Percentiles rank a stretch among this genome's conserved stretches.
phyloP scores from a whole-genome alignment of 2,888 invertebrate genomes.

The Carcina quercana region DNA sequence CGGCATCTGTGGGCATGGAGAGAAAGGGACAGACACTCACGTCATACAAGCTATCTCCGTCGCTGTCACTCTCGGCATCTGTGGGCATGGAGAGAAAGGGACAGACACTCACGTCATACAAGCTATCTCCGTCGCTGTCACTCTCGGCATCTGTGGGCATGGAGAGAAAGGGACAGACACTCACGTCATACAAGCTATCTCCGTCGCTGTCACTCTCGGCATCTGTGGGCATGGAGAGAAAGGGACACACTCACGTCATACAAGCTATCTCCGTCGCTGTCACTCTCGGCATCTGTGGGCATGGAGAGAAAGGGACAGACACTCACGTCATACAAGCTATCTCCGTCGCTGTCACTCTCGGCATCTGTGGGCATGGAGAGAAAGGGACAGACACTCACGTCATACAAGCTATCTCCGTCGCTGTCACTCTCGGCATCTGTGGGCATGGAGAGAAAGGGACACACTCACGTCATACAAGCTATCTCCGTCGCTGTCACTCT shows the following conservation, averaged over 20 bases:
- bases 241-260: conserved; percentile 2
- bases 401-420: conserved; percentile 2
- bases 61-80: not conserved
- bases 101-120: conserved; percentile 1
- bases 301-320: too few relatives aligned
- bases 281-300: too few relatives aligned
- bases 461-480: conserved; percentile 2
- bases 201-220: not conserved
- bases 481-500: not conserved
- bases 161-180: too few relatives aligned
- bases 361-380: too few relatives aligned
- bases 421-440: not conserved
- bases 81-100: too few relatives aligned
- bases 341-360: not conserved
- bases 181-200: conserved; percentile 3
- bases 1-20: too few relatives aligned
- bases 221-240: too few relatives aligned
- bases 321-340: conserved; percentile 3
- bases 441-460: too few relatives aligned
- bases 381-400: not conserved
- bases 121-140: not conserved
- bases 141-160: too few relatives aligned
- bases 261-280: not conserved
- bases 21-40: not conserved
- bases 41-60: conserved; percentile 2